Percentiles rank a stretch among this genome's conserved stretches.
Conservation (phyloP, 2,113 vertebrate species). For the Heterotis niloticus region DNA sequence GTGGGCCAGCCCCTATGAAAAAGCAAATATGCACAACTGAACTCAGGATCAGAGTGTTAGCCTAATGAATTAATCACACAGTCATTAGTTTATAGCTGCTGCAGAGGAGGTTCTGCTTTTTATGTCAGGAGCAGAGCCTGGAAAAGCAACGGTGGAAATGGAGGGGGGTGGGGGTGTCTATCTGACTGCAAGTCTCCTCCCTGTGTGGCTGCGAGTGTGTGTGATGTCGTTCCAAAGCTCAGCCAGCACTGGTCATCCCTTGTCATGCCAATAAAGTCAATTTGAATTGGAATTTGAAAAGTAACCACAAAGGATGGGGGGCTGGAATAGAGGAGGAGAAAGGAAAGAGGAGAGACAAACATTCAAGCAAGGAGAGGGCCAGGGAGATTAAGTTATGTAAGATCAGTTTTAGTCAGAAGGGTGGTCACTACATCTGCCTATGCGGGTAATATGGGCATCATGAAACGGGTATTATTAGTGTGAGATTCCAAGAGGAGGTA, state of each 20-base stretch:
- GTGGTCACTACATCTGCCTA: neutral
- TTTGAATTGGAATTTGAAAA: neutral
- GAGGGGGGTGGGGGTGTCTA: neutral
- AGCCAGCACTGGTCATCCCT: neutral
- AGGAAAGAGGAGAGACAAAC: neutral
- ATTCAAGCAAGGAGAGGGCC: neutral
- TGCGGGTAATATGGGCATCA: neutral
- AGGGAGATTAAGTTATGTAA: conserved; percentile 1
- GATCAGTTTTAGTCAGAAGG: neutral
- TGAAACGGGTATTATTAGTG: neutral
- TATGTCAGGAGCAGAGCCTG: neutral
- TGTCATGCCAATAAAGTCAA: neutral
- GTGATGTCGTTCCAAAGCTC: neutral
- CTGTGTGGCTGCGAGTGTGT: neutral
- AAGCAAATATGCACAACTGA: neutral
- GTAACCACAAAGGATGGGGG: neutral
- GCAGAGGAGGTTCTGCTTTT: neutral
- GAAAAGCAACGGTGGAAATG: neutral
- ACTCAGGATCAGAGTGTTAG: neutral
- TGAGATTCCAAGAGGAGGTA: neutral
- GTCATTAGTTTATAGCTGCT: conserved; percentile 2
- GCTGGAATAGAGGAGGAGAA: neutral
- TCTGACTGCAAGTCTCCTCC: neutral
- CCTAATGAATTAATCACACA: conserved; percentile 6
- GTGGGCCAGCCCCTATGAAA: neutral